These are phyloP conservation scores for Stichodactyla mertensii DNA, from an alignment of 64 coral and sea anemone species.

Conservation along the genomic window DNA sequence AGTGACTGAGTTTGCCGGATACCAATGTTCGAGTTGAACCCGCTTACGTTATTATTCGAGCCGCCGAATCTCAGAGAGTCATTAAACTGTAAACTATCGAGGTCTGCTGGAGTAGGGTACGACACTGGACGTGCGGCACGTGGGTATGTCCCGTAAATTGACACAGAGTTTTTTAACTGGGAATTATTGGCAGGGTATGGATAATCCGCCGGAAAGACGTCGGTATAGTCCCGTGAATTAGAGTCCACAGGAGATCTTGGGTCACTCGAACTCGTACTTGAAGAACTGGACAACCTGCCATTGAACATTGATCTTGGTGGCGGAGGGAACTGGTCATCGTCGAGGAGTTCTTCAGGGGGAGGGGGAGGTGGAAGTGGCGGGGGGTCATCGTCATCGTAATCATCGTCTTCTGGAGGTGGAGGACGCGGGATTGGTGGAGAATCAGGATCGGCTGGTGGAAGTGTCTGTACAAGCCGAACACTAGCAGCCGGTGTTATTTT, in stretches of 20 bases:
- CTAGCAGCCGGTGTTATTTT: constrained; percentile 76
- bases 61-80: constrained; percentile 21
- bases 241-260: neutral
- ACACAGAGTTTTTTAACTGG: neutral
- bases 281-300: neutral
- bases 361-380: constrained; percentile 66
- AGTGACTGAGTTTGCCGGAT: constrained; percentile 33
- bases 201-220: neutral
- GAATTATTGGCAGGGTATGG: neutral
- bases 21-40: neutral
- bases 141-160: constrained; percentile 40
- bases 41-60: constrained; percentile 40
- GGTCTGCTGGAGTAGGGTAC: constrained; percentile 42
- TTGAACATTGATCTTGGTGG: constrained; percentile 8
- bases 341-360: constrained; percentile 25
- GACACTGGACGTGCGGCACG: constrained; percentile 44
- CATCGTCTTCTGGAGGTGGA: constrained; percentile 51
- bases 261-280: constrained; percentile 5
- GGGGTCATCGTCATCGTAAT: constrained; percentile 42
- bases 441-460: constrained; percentile 44
- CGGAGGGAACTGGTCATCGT: constrained; percentile 36
- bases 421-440: constrained; percentile 40
- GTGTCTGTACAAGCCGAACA: constrained; percentile 66
- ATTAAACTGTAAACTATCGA: constrained; percentile 22
- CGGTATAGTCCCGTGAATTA: neutral